phyloP scores from a whole-genome alignment of 2,888 invertebrate genomes.

The Microchrysa polita region DNA sequence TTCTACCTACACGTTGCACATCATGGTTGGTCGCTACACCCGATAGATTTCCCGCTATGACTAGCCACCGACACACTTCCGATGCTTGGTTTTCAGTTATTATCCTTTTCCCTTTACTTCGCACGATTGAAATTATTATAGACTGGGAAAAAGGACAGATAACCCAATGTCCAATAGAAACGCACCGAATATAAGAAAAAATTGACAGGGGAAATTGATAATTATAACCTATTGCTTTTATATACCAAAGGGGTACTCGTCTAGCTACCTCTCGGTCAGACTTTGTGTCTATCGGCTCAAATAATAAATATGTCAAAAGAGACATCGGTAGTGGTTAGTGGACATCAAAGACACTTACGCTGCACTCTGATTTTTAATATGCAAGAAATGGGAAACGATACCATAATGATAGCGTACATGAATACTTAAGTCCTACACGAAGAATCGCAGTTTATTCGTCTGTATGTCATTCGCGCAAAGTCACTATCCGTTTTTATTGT shows the following conservation, averaged over 20 bases:
- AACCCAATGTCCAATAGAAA: conserved; percentile 12
- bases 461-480: no score
- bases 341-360: background rate
- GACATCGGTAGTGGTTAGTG: background rate
- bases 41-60: background rate
- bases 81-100: background rate
- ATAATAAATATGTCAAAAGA: background rate
- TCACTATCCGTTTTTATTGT: no score
- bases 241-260: background rate
- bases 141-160: background rate
- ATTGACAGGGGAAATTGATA: conserved; percentile 1
- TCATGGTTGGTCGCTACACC: no score
- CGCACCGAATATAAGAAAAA: conserved; percentile 16
- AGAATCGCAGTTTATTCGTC: no score
- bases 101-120: background rate
- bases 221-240: background rate
- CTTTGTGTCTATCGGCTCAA: background rate
- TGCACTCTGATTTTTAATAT: background rate
- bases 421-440: no score
- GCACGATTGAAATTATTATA: background rate
- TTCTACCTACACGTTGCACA: no score
- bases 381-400: background rate
- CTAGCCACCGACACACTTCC: background rate
- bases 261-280: background rate
- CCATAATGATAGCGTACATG: background rate